Percentiles rank a stretch among this genome's conserved stretches.
These are phyloP conservation scores for Chionis minor DNA, from an alignment of 2,113 vertebrate species.

Conservation along the genomic window DNA sequence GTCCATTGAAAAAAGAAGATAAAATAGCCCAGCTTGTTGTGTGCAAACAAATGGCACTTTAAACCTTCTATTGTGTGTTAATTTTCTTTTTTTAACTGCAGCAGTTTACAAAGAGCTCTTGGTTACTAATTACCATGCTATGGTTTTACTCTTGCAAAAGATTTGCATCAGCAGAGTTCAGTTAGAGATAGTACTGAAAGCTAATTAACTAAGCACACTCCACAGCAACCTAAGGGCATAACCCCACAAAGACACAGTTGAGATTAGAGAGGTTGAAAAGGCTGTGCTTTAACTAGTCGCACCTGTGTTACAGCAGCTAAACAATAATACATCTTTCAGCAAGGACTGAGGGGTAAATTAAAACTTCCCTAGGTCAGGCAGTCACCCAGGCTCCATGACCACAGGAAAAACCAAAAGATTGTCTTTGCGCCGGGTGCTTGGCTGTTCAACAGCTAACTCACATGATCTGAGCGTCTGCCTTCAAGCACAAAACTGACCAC, in stretches of 20 bases:
- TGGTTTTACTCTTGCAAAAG: not conserved
- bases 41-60: not conserved
- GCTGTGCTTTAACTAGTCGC: not conserved
- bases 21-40: not conserved
- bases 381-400: not conserved
- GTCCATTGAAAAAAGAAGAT: not conserved
- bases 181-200: not conserved
- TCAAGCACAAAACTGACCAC: constrained; percentile 24
- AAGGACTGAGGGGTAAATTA: not conserved
- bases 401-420: constrained; percentile 22
- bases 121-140: constrained; percentile 2
- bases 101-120: not conserved
- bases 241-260: not conserved
- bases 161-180: not conserved
- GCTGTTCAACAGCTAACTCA: not conserved
- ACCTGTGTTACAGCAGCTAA: not conserved
- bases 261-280: not conserved
- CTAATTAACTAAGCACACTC: not conserved
- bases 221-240: not conserved
- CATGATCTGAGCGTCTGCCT: not conserved
- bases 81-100: not conserved
- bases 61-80: not conserved
- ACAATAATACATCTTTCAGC: not conserved
- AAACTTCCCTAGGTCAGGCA: not conserved
- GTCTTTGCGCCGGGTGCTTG: not conserved